Percentiles rank a stretch among this genome's conserved stretches.
phyloP scores from a whole-genome alignment of 2,797 vertebrate genomes.

The Sylvia borin region DNA sequence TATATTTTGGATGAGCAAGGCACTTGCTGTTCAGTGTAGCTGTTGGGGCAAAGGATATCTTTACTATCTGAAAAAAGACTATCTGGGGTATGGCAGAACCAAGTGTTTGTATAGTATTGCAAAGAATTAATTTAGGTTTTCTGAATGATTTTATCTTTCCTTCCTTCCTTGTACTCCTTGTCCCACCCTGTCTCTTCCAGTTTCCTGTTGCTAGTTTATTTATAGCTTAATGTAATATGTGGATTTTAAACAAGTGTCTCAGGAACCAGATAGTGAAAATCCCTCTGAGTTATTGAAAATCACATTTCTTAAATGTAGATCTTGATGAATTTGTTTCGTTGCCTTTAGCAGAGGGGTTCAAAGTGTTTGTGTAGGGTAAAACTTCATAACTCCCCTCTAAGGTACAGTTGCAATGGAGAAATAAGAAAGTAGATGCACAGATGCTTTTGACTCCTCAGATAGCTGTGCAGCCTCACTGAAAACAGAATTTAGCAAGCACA shows the following conservation, averaged over 20 bases:
- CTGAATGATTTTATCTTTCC: neutral
- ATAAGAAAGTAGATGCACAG: neutral
- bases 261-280: neutral
- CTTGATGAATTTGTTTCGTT: neutral
- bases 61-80: neutral
- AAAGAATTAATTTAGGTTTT: neutral
- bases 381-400: neutral
- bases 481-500: neutral
- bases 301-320: neutral
- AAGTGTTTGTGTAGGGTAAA: neutral
- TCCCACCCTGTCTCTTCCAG: neutral
- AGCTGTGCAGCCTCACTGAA: neutral
- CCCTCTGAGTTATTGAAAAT: neutral
- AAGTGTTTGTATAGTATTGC: neutral
- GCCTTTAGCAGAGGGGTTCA: neutral
- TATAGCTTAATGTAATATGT: neutral
- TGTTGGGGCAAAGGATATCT: neutral
- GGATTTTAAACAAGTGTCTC: neutral
- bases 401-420: neutral
- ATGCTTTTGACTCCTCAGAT: neutral
- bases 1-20: neutral
- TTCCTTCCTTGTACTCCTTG: neutral
- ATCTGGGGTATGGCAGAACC: neutral
- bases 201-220: conserved; percentile 37
- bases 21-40: neutral